Percentiles rank a stretch among this genome's conserved stretches.
Conservation (phyloP, 1,140 invertebrate genomes). For the Apis mellifera region DNA sequence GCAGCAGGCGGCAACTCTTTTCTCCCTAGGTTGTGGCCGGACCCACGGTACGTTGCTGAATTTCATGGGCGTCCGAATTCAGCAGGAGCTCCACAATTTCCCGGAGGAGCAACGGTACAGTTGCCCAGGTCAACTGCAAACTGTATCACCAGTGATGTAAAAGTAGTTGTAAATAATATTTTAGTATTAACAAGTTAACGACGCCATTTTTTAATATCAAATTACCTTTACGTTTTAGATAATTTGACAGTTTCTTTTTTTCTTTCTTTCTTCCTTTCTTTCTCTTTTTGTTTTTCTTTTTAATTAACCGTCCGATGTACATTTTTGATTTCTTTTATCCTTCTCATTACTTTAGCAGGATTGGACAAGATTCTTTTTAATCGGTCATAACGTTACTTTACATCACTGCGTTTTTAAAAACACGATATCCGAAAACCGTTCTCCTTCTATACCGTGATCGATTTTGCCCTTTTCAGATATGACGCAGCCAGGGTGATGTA, state of each 20-base stretch:
- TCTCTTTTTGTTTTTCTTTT: too few species aligned
- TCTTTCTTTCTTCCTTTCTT: too few species aligned
- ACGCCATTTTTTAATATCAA: too few species aligned
- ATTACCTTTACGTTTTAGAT: too few species aligned
- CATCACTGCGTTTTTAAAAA: conserved; percentile 46
- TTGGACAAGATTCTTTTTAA: too few species aligned
- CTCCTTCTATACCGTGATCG: conserved; percentile 15
- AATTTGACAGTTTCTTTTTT: too few species aligned
- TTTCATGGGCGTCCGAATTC: conserved; percentile 85
- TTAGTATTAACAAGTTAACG: too few species aligned
- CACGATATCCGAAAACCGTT: background rate
- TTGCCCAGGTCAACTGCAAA: conserved; percentile 58
- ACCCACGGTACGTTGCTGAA: conserved; percentile 84
- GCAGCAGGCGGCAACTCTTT: conserved; percentile 84
- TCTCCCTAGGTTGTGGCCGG: conserved; percentile 83
- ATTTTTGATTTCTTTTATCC: background rate
- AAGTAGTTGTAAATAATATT: conserved; percentile 1
- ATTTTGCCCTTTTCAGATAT: conserved; percentile 73
- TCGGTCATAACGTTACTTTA: conserved; percentile 29
- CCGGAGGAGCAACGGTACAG: conserved; percentile 84
- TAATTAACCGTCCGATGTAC: too few species aligned
- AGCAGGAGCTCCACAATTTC: conserved; percentile 86
- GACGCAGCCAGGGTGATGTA: conserved; percentile 86
- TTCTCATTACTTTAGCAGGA: background rate
- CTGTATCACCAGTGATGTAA: conserved; percentile 47